Evolutionary conservation across 2,888 invertebrate genomes (phyloP).

Genomic region (Nezara viridula): DNA sequence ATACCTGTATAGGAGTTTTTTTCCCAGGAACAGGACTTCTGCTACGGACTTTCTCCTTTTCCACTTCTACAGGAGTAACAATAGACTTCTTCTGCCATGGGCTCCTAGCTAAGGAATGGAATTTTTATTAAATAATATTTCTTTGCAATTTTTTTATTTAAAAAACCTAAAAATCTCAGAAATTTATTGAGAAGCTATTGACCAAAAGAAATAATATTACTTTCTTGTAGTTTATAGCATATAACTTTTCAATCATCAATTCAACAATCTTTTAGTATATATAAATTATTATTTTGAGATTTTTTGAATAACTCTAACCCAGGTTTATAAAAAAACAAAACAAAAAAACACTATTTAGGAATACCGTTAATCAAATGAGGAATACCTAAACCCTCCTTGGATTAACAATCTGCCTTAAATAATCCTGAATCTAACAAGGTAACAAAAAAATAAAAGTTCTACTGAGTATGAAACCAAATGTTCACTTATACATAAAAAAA

Average conservation of each 20-base stretch:
- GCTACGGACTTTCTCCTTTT: conserved; percentile 68
- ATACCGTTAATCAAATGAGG: no score
- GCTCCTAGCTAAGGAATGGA: conserved; percentile 48
- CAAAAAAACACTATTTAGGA: no score
- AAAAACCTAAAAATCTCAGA: not conserved
- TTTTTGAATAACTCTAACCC: no score
- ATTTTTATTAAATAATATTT: not conserved
- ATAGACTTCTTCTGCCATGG: conserved; percentile 62
- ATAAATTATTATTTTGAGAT: no score
- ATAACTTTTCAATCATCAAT: not conserved
- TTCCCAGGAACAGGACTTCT: conserved; percentile 67
- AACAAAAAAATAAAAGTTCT: no score
- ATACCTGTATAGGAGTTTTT: conserved; percentile 65
- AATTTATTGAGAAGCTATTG: not conserved
- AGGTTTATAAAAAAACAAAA: no score
- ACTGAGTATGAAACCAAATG: no score
- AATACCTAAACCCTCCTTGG: no score
- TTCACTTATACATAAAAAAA: no score
- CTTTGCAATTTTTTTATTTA: not conserved
- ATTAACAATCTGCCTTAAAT: no score
- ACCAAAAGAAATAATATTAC: not conserved
- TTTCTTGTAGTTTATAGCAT: not conserved
- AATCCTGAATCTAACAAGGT: no score
- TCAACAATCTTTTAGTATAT: not conserved
- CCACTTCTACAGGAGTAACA: conserved; percentile 63